A percentile compares a stretch with the other conserved stretches of the same genome.
Evolutionary conservation across 2,113 vertebrate species (phyloP).

Genomic region (Helogale parvula): DNA sequence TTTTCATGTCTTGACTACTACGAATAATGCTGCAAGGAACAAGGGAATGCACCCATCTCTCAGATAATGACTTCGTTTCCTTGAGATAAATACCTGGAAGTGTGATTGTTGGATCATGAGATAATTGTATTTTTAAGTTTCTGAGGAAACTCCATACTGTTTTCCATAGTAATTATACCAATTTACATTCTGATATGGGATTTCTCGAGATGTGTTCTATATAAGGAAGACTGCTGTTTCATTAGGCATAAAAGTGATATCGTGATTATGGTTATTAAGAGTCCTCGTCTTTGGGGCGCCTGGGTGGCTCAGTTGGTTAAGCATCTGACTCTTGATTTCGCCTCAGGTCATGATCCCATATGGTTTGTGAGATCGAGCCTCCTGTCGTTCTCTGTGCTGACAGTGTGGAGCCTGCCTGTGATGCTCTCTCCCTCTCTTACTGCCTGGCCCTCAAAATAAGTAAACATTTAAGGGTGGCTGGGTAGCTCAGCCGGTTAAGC

Average conservation of each 20-base stretch:
- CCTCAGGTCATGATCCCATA: too few relatives aligned
- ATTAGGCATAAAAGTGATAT: conserved; percentile 22
- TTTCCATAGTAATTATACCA: neutral
- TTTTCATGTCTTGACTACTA: neutral
- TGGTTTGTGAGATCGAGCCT: too few relatives aligned
- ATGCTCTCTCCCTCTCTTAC: too few relatives aligned
- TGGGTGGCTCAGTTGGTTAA: too few relatives aligned
- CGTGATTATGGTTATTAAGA: neutral
- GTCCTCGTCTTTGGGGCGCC: neutral
- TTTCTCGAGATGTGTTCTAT: neutral
- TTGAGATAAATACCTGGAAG: neutral
- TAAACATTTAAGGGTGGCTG: too few relatives aligned
- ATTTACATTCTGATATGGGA: neutral
- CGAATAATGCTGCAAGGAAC: neutral
- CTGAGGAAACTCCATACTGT: neutral
- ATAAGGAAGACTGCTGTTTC: conserved; percentile 34
- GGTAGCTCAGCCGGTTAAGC: too few relatives aligned
- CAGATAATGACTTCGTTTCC: neutral
- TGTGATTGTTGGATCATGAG: neutral
- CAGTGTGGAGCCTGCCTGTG: too few relatives aligned
- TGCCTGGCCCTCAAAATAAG: too few relatives aligned
- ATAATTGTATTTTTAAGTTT: conserved; percentile 11
- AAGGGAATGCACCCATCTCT: neutral
- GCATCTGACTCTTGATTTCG: too few relatives aligned
- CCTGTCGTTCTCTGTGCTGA: too few relatives aligned